Evolutionary conservation across 2,888 invertebrate species (phyloP).

Genomic region (Microdon myrmicae): DNA sequence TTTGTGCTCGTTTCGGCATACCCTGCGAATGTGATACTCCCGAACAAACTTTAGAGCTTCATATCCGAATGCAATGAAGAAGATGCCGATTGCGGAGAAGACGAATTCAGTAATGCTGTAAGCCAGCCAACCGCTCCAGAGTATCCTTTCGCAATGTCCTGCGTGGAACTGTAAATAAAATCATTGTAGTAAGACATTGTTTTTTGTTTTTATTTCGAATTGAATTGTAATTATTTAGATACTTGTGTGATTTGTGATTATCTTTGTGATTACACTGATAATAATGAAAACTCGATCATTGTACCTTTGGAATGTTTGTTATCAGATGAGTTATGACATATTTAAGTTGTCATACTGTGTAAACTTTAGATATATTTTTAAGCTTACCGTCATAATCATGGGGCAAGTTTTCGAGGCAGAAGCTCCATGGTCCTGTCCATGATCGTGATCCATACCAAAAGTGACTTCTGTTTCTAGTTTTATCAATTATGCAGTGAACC

Average conservation of each 20-base stretch:
- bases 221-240: background rate
- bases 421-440: conserved; percentile 46
- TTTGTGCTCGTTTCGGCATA: conserved; percentile 55
- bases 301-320: too few relatives aligned
- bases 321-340: too few relatives aligned
- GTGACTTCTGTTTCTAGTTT: background rate
- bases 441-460: conserved; percentile 57
- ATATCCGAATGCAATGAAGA: conserved; percentile 90
- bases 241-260: background rate
- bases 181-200: conserved; percentile 54
- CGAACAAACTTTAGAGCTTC: conserved; percentile 92
- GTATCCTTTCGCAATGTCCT: conserved; percentile 79
- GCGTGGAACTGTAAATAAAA: conserved; percentile 85
- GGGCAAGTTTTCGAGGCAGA: conserved; percentile 56
- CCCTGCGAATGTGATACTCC: conserved; percentile 62
- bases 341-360: too few relatives aligned
- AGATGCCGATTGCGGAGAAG: conserved; percentile 88
- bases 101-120: conserved; percentile 79
- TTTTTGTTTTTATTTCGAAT: too few relatives aligned
- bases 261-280: background rate
- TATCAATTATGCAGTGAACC: too few relatives aligned
- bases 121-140: conserved; percentile 84
- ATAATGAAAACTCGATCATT: too few relatives aligned
- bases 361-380: too few relatives aligned
- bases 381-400: conserved; percentile 65